These are phyloP conservation scores for Alectura lathami DNA, from an alignment of 2,113 vertebrate genomes.

Conservation along the genomic window DNA sequence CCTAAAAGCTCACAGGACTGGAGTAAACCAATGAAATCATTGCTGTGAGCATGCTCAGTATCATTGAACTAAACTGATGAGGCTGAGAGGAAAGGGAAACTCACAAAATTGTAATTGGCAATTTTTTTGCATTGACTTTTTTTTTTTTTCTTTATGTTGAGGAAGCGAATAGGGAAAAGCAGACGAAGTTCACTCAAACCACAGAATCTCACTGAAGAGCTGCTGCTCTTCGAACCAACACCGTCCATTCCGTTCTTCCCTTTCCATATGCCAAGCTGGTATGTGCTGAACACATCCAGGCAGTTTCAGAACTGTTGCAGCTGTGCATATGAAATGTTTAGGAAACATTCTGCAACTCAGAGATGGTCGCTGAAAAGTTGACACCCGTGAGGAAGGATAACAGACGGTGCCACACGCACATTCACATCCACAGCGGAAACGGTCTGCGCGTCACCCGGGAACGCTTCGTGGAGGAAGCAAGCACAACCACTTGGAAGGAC, in stretches of 20 bases:
- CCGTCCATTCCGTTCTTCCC: not conserved
- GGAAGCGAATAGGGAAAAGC: not conserved
- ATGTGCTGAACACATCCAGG: not conserved
- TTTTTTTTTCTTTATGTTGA: not conserved
- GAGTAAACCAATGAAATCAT: slow-evolving; percentile 29
- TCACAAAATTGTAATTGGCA: not conserved
- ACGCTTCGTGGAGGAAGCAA: slow-evolving; percentile 62
- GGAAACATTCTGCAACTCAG: slow-evolving; percentile 12
- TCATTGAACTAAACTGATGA: slow-evolving; percentile 19
- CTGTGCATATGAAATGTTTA: not conserved
- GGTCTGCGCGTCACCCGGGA: slow-evolving; percentile 54
- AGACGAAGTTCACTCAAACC: not conserved
- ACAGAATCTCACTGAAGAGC: not conserved
- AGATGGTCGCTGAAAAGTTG: not conserved
- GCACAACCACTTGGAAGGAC: slow-evolving; percentile 36
- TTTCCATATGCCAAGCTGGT: slow-evolving; percentile 3
- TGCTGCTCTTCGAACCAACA: slow-evolving; percentile 2
- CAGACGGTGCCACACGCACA: not conserved
- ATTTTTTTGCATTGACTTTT: not conserved
- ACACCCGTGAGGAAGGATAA: not conserved
- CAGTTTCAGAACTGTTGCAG: not conserved
- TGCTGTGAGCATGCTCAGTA: slow-evolving; percentile 5
- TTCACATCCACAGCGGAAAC: slow-evolving; percentile 12
- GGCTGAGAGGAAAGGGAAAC: not conserved
- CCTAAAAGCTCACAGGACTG: not conserved